phyloP scores from a whole-genome alignment of 2,797 vertebrate species.

The Manis pentadactyla region DNA sequence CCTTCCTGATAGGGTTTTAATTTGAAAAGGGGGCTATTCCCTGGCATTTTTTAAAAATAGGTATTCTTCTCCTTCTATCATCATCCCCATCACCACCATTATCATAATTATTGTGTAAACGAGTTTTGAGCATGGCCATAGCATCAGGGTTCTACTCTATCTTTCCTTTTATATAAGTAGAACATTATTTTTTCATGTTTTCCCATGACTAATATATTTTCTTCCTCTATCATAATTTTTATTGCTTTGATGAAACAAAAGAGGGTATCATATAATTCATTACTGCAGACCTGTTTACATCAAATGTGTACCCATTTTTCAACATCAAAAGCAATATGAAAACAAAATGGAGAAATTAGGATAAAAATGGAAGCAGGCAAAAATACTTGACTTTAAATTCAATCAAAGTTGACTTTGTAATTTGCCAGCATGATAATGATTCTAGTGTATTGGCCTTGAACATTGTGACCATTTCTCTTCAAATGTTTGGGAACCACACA shows the following conservation, averaged over 20 bases:
- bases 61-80: fast-evolving
- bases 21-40: neutral
- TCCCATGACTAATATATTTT: neutral
- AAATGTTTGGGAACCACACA: neutral
- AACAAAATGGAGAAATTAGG: neutral
- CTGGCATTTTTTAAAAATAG: neutral
- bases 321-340: neutral
- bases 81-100: neutral
- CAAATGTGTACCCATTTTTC: neutral
- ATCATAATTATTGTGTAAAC: neutral
- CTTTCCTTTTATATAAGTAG: neutral
- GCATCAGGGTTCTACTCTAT: neutral
- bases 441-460: neutral
- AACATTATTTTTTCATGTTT: neutral
- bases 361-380: neutral
- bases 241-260: constrained; percentile 22
- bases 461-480: neutral
- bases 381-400: neutral
- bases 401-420: neutral
- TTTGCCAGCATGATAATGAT: neutral
- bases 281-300: neutral
- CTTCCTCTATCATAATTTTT: neutral
- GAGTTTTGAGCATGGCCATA: neutral
- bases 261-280: neutral
- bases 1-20: neutral